Evolutionary conservation across 2,888 invertebrate genomes (phyloP).

Genomic region (Branchellion lobata): DNA sequence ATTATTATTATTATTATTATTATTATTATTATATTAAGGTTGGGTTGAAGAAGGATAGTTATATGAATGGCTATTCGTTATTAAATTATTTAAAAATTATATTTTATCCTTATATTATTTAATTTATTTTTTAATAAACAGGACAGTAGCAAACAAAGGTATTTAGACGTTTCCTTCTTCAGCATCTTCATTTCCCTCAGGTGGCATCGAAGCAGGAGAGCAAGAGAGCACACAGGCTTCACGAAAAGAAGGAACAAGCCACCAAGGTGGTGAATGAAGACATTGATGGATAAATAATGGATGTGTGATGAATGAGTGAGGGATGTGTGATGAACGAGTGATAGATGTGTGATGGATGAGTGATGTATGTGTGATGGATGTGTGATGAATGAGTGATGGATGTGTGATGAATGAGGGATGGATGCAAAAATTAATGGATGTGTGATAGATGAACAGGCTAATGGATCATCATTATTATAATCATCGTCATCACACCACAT

Average conservation of each 20-base stretch:
- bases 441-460: conserved; percentile 1
- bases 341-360: neutral
- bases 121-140: neutral
- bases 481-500: too few species aligned
- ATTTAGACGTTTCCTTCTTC: neutral
- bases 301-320: too few species aligned
- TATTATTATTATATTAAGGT: too few species aligned
- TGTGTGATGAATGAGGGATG: too few species aligned
- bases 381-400: too few species aligned
- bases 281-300: too few species aligned
- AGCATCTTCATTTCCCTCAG: neutral
- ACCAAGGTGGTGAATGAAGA: conserved; percentile 63
- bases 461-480: too few species aligned
- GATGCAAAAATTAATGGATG: neutral
- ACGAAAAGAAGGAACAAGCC: conserved; percentile 67
- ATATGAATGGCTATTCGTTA: neutral
- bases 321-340: neutral
- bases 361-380: too few species aligned
- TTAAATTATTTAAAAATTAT: neutral
- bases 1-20: too few species aligned
- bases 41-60: too few species aligned
- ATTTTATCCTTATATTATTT: neutral
- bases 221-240: conserved; percentile 63
- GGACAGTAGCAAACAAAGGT: neutral
- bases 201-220: conserved; percentile 63